Conservation (phyloP, 2,888 invertebrate species). For the Parapristionchus giblindavisi region DNA sequence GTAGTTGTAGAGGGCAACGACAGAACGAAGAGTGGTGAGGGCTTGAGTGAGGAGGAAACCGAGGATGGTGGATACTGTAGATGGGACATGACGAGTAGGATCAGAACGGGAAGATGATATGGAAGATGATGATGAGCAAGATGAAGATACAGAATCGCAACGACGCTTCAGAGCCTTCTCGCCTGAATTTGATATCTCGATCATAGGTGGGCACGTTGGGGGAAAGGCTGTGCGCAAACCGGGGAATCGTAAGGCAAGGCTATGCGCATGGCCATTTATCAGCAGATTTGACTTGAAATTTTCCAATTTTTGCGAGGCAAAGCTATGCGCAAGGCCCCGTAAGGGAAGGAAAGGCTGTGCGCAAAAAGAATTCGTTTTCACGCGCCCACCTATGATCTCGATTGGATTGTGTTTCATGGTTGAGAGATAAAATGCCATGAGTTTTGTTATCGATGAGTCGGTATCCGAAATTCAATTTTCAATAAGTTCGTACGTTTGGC, state of each 20-base stretch:
- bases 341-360: too few relatives aligned
- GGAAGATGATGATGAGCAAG: neutral
- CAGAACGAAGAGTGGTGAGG: conserved; percentile 29
- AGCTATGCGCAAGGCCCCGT: too few relatives aligned
- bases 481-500: conserved; percentile 45
- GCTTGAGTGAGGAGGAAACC: neutral
- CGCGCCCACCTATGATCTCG: too few relatives aligned
- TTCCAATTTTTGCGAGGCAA: too few relatives aligned
- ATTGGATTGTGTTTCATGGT: too few relatives aligned
- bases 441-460: neutral
- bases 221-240: too few relatives aligned
- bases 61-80: neutral
- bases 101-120: too few relatives aligned
- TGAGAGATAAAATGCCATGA: neutral
- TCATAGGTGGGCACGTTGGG: too few relatives aligned
- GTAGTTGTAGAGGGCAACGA: conserved; percentile 53
- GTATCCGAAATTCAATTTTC: neutral
- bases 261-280: too few relatives aligned
- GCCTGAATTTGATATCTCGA: conserved; percentile 2
- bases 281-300: too few relatives aligned
- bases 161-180: conserved; percentile 9
- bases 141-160: neutral
- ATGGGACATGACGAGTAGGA: neutral
- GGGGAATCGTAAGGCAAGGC: too few relatives aligned
- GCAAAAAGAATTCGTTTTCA: too few relatives aligned